Conservation (phyloP, 92 coral and sea anemone species). For the Parazoanthus swiftii region DNA sequence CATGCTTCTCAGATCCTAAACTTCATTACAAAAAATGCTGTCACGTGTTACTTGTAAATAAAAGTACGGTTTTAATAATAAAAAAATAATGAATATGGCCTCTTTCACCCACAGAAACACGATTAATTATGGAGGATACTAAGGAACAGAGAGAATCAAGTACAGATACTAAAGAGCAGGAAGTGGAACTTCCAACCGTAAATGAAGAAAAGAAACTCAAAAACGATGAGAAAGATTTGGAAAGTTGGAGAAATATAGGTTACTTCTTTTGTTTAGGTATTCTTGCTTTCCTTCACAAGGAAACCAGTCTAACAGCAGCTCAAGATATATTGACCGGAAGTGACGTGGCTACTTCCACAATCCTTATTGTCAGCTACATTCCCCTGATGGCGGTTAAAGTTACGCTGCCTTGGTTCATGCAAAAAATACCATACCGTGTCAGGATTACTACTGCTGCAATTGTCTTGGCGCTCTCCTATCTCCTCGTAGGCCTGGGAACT, state of each 20-base stretch:
- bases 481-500: constrained; percentile 33
- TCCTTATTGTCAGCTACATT: constrained; percentile 19
- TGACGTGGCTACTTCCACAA: constrained; percentile 16
- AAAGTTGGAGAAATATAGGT: constrained; percentile 23
- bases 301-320: constrained; percentile 23
- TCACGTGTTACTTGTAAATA: background rate
- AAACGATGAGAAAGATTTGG: background rate
- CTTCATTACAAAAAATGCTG: no score
- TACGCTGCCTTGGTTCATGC: constrained; percentile 24
- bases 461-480: constrained; percentile 8
- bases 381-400: constrained; percentile 20
- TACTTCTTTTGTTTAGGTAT: constrained; percentile 28
- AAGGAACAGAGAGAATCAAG: background rate
- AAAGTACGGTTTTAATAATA: no score
- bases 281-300: constrained; percentile 18
- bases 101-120: background rate
- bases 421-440: background rate
- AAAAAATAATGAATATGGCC: background rate
- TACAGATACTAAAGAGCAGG: background rate
- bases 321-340: constrained; percentile 36
- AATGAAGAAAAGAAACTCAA: background rate
- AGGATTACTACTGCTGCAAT: constrained; percentile 25
- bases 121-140: constrained; percentile 1
- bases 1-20: no score
- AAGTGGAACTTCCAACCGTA: background rate